A percentile compares a stretch with the other conserved stretches of the same genome.
Evolutionary conservation across 2,113 vertebrate species (phyloP).

Genomic region (Xenus cinereus): DNA sequence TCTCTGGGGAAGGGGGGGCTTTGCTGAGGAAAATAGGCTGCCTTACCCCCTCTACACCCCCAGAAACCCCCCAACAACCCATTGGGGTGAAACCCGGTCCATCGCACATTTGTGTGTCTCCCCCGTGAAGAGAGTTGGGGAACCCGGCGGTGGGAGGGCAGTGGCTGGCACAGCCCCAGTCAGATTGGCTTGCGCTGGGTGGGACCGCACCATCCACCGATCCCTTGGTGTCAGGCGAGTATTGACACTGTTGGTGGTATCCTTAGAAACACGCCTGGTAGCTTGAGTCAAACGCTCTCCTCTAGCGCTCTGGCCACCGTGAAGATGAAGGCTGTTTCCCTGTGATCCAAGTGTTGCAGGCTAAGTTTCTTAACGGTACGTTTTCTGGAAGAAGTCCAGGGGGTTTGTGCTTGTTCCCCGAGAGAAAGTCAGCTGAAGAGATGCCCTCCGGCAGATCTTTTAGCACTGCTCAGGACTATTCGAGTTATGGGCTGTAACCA

Average conservation of each 20-base stretch:
- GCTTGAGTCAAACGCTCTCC: not conserved
- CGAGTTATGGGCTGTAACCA: not conserved
- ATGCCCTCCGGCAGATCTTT: not conserved
- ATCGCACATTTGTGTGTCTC: rapidly evolving
- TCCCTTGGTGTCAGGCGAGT: not conserved
- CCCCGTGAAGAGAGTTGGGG: not conserved
- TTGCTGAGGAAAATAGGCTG: not conserved
- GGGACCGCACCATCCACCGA: rapidly evolving
- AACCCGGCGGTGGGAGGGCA: not conserved
- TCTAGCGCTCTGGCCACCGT: rapidly evolving
- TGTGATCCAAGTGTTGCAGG: not conserved
- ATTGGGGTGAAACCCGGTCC: not conserved
- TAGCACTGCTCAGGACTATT: rapidly evolving
- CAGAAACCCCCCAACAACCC: no score
- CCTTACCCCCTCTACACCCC: not conserved
- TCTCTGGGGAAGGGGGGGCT: rapidly evolving
- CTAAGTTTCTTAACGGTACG: not conserved
- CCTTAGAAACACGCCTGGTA: not conserved
- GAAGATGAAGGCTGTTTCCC: not conserved
- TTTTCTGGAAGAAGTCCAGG: not conserved
- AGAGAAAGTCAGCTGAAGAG: not conserved
- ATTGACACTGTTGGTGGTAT: not conserved
- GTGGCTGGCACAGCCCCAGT: not conserved
- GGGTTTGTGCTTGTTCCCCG: not conserved
- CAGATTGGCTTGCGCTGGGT: not conserved